Evolutionary conservation across 92 coral and sea anemone genomes (phyloP), one percentile per base, ranked within the genome.

Genomic region (Bergia puertoricense): DNA sequence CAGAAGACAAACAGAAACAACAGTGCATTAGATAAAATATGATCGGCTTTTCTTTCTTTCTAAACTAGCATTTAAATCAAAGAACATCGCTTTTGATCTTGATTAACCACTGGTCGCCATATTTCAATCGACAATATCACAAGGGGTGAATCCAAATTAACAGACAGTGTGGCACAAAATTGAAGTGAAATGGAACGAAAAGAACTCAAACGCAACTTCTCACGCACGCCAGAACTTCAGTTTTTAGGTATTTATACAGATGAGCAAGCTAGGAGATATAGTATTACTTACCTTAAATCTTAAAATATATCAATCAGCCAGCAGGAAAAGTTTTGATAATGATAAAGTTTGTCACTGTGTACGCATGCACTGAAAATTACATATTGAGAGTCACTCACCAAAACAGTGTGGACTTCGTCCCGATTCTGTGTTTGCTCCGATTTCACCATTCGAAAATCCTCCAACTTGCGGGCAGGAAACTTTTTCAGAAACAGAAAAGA

Each of bases 391-490:
- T 3, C 83, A 80, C 85, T 80, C 41, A 80, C 85, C 85, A 80
- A 56, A 80, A 80, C 40, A 30, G 72, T 57, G 85, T 80, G 85
- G 85, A 80, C 85, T 57, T 80, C 85, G 85, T 80, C 85, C 85
- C 40, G 72, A 80, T 11, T 54, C 46, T 80, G 85, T 3, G 45
- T 14, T 56, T 57, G 85, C 85, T 80, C 85, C 46, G 85, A 80
- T 80, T 80, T 80, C 69, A 80, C 85, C 85, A 80, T 80, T 80
- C 85, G 85, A 56, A 80, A 80, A 80, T 80, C 69, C 57, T 56
- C 83, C 20, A 56, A 36, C 57, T 37, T 56, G n/a, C 71, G 30
- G 42, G 67, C 41, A 57, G 39, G 73, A 30, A 48, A 41, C 20
- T 57, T 56, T n/a, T 56, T 43, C 23, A 16, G 7, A 23, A 57